Percentiles rank a stretch among this genome's conserved stretches.
Conservation (phyloP, 2,888 invertebrate genomes). For the Microplitis deprimator region DNA sequence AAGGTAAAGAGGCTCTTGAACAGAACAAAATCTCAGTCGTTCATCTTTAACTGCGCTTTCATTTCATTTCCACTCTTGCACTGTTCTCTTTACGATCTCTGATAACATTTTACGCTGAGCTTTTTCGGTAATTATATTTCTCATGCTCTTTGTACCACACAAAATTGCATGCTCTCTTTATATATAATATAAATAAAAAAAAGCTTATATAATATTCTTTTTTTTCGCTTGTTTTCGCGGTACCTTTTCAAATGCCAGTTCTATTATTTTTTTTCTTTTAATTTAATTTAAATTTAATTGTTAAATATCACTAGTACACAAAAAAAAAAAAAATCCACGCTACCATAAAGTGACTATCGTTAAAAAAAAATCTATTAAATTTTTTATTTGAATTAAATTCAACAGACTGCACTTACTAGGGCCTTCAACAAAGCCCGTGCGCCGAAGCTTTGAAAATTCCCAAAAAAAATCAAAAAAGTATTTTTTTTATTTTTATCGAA, state of each 20-base stretch:
- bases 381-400: background rate
- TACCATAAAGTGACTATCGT: background rate
- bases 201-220: background rate
- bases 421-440: background rate
- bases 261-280: background rate
- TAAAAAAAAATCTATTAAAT: background rate
- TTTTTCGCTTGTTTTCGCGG: background rate
- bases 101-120: conserved; percentile 26
- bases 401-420: background rate
- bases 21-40: conserved; percentile 26
- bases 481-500: background rate
- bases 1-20: conserved; percentile 27
- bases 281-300: background rate
- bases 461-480: background rate
- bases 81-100: conserved; percentile 14
- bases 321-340: background rate
- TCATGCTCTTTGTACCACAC: conserved; percentile 20
- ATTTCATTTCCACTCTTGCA: conserved; percentile 31
- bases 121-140: conserved; percentile 25
- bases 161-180: conserved; percentile 8
- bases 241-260: background rate
- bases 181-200: background rate
- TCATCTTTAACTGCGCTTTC: conserved; percentile 37
- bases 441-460: background rate
- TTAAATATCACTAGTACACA: background rate